These are phyloP conservation scores for Nemapogon koenigi DNA, from an alignment of 2,888 invertebrate genomes.

Conservation along the genomic window DNA sequence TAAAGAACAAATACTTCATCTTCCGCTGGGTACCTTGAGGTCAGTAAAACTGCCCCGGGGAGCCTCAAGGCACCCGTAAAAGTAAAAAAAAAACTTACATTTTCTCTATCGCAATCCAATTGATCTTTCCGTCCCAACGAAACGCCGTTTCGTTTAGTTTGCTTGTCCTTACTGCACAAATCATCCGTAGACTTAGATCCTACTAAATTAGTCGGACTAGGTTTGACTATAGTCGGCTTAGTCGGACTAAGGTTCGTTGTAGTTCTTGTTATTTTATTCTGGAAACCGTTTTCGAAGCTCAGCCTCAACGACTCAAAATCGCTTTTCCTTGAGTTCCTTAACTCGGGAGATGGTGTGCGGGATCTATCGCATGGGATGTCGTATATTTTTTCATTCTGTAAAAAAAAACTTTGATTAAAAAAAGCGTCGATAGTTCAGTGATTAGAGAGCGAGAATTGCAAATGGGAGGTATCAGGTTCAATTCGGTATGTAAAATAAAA, in stretches of 20 bases:
- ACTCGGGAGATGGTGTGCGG: constrained; percentile 25
- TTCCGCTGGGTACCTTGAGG: no score
- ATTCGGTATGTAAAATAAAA: no score
- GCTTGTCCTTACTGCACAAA: no score
- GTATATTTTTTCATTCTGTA: constrained; percentile 45
- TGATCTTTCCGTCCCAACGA: constrained; percentile 24
- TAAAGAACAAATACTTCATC: no score
- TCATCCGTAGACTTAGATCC: not conserved
- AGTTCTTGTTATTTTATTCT: constrained; percentile 7
- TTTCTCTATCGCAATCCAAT: constrained; percentile 44
- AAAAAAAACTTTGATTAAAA: no score
- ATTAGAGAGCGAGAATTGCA: no score
- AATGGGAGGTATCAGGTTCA: no score
- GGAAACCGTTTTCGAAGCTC: constrained; percentile 34
- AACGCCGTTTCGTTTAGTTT: constrained; percentile 17
- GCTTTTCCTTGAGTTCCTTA: constrained; percentile 19
- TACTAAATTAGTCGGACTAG: constrained; percentile 11
- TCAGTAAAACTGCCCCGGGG: no score
- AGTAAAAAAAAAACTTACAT: constrained; percentile 42
- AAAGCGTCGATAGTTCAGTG: no score
- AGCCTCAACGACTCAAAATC: constrained; percentile 39
- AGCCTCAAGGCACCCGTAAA: no score
- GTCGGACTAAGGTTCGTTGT: constrained; percentile 4
- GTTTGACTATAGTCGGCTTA: constrained; percentile 17
- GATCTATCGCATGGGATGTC: constrained; percentile 37